Percentiles rank a stretch among this genome's conserved stretches.
phyloP scores from a whole-genome alignment of 1,140 invertebrate genomes.

The Zelostemma sp. region DNA sequence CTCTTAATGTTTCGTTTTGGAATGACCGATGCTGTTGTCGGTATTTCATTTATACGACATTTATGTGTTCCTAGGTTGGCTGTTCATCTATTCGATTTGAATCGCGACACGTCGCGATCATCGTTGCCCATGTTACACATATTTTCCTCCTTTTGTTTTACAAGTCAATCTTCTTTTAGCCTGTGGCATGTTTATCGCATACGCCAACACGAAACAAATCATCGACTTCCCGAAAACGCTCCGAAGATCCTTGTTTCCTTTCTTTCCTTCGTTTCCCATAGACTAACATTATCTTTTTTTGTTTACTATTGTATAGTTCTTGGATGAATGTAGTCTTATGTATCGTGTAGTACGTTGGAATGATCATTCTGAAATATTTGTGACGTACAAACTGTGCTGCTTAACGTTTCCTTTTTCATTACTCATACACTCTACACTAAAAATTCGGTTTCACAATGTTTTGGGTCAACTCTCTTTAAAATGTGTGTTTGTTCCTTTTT shows the following conservation, averaged over 20 bases:
- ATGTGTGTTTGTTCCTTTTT: not conserved
- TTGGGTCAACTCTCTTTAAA: not conserved
- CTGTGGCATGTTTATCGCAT: constrained; percentile 61
- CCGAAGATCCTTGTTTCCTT: constrained; percentile 15
- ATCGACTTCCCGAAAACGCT: constrained; percentile 1
- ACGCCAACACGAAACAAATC: constrained; percentile 53
- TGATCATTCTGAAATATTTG: constrained; percentile 45
- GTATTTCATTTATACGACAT: constrained; percentile 36
- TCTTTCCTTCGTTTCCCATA: constrained; percentile 23
- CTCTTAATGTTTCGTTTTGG: constrained; percentile 45
- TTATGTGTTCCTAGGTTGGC: constrained; percentile 51
- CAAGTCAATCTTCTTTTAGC: constrained; percentile 47
- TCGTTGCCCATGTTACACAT: constrained; percentile 43
- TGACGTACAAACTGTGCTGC: constrained; percentile 42
- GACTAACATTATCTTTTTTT: constrained; percentile 51
- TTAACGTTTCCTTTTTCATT: constrained; percentile 39
- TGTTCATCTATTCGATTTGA: constrained; percentile 46
- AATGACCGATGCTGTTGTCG: constrained; percentile 47
- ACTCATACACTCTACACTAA: constrained; percentile 26
- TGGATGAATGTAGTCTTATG: constrained; percentile 47
- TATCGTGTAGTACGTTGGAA: constrained; percentile 50
- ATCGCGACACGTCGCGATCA: constrained; percentile 40
- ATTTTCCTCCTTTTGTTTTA: constrained; percentile 36
- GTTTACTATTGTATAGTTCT: constrained; percentile 27
- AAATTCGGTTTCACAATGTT: not conserved